Percentiles rank a stretch among this genome's conserved stretches.
phyloP scores from a whole-genome alignment of 2,797 vertebrate genomes.

The Aldrovandia affinis region DNA sequence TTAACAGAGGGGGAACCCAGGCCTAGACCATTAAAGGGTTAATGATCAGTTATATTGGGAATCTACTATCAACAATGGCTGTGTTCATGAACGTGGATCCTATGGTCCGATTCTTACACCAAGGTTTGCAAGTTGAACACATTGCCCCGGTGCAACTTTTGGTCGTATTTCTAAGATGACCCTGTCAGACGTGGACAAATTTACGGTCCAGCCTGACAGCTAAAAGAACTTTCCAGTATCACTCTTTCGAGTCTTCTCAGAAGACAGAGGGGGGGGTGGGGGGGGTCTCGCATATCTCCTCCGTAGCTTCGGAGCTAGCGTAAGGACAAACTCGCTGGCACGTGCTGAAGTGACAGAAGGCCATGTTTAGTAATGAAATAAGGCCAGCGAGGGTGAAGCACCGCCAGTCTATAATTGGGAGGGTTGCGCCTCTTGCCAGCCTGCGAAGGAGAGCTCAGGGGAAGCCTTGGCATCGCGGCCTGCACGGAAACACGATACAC shows the following conservation, averaged over 20 bases:
- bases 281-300: background rate
- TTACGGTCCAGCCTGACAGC: too few relatives aligned
- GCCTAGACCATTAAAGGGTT: too few relatives aligned
- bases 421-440: background rate
- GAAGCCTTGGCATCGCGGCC: background rate
- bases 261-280: too few relatives aligned
- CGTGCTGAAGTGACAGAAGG: conserved; percentile 8
- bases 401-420: background rate
- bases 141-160: background rate
- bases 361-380: conserved; percentile 7
- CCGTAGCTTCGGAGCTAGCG: background rate
- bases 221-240: background rate
- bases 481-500: background rate
- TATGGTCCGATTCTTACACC: too few relatives aligned
- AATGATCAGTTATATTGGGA: too few relatives aligned
- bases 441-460: background rate
- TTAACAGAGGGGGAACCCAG: too few relatives aligned
- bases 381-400: background rate
- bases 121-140: too few relatives aligned
- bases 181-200: background rate
- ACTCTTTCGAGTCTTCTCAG: background rate
- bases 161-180: background rate
- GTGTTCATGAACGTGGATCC: too few relatives aligned
- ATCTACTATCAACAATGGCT: too few relatives aligned
- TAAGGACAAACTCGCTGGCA: background rate